Base-by-base conservation (phyloP, 2,113 vertebrate genomes). In the Lota lota region DNA sequence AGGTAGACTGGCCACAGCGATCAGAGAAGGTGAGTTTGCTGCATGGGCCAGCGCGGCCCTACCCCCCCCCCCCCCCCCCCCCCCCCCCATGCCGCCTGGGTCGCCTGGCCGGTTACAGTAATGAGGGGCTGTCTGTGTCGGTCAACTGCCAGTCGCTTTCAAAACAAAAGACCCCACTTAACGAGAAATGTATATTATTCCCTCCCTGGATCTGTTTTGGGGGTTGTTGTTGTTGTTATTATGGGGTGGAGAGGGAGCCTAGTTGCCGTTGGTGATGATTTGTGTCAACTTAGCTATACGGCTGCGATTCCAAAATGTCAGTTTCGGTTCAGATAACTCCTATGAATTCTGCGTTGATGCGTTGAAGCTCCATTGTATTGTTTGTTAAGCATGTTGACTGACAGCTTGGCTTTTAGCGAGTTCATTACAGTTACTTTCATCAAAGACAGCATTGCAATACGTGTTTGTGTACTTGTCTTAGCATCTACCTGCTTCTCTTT, bases 1-100 rank as follows among this genome's bases (percentile, higher is more conserved):
- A 24, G 50, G 64, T 74, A 7, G 66, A 77, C 22, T 77, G 24
- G 69, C 79, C 77, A 75, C 65, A 56, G 67, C 61, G 69, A 78
- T 68, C 72, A 72, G 18, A 61, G 78, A 87, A 87, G 87, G 87
- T 88, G 84, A 84, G 77, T 68, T 73, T 65, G 78, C 79, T 69
- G 69, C 68, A 6, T 20, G 20, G 59, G n/a, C 4, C 10, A 59
- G 57, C 68, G 57, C 60, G 24, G 24, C 24, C 36, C 11, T 6
- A 11, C 36, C 36, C 3, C 36, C 11, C 7, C 36, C 3, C 36
- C 62, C 40, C 69, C 53, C 36, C 18, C 61, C 61, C 4, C 61
- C 22, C 61, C 5, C 61, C 33, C 61, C 2, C 8, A 22, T 17
- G 56, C 20, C n/a, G 56, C 16, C 20, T 16, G 16, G 51, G 8